Evolutionary conservation across 2,888 invertebrate genomes (phyloP), one percentile per base, ranked within the genome.

Genomic region (Tortricodes alternella): DNA sequence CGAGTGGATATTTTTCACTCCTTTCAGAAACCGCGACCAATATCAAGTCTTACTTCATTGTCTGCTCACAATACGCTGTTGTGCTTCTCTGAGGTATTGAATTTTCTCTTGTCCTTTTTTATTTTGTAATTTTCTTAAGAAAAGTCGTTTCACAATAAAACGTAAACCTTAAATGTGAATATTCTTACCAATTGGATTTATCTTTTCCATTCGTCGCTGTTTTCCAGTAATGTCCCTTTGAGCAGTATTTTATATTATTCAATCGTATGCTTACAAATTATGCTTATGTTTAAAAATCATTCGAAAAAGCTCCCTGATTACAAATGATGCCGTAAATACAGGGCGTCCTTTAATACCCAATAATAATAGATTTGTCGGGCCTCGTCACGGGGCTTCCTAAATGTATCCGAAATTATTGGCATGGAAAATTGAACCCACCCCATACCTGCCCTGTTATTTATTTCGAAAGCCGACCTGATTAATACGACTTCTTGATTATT

Each of bases 401-500:
- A 59, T 61, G 60, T 62, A 62, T 58, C 64, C 56, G 53, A 68
- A 75, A 66, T 73, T 66, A 70, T 63, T 68, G 69, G 61, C 27
- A 63, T 60, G 67, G 70, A 76, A 71, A 74, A 74, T 75, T 71
- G 63, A 64, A 68, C 69, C 61, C 63, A 32, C 62, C 67, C 62
- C 64, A 43, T 62, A 66, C 67, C 67, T 67, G 62, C 55, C 53
- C 58, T 70, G 60, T 71, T 70, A 69, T 73, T 72, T 73, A 68
- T 74, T 71, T 57, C 44, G 58, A 73, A 74, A 63, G 63, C 67
- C 60, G 53, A 62, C 58, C 62, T 71, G 70, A 77, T 78, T 73
- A 74, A 70, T 68, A 67, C 59, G 61, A 63, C 60, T 69, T 65
- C 60, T 69, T 74, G 74, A 76, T 74, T 73, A 76, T 74, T 67